phyloP scores from a whole-genome alignment of 2,888 invertebrate genomes.

The Latheticus oryzae region DNA sequence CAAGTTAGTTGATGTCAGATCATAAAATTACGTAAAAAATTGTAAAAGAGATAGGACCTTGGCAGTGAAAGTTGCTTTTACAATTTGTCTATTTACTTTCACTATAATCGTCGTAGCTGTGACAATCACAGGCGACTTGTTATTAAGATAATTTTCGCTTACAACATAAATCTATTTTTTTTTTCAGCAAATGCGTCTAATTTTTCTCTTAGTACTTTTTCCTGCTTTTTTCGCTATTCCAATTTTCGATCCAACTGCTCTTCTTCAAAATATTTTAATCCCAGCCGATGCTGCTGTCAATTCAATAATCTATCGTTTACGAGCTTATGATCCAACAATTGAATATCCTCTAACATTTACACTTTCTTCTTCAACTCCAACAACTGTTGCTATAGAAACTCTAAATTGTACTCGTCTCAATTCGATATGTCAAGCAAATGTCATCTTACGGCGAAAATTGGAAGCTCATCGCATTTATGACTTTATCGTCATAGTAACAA shows the following conservation, averaged over 20 bases:
- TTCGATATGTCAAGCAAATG: slow-evolving; percentile 90
- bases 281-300: slow-evolving; percentile 87
- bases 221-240: slow-evolving; percentile 71
- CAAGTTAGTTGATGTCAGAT: too few species aligned
- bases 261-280: slow-evolving; percentile 84
- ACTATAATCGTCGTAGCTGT: too few species aligned
- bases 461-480: slow-evolving; percentile 87
- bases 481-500: slow-evolving; percentile 74
- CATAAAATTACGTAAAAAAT: too few species aligned
- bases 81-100: too few species aligned
- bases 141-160: too few species aligned
- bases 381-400: slow-evolving; percentile 82
- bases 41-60: slow-evolving; percentile 3
- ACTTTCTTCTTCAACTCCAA: slow-evolving; percentile 73
- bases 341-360: slow-evolving; percentile 88
- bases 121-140: too few species aligned
- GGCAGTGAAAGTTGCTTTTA: slow-evolving; percentile 3
- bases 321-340: slow-evolving; percentile 88
- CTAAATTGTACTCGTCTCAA: slow-evolving; percentile 88
- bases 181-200: too few species aligned
- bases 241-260: slow-evolving; percentile 85
- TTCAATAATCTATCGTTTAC: slow-evolving; percentile 83
- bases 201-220: background rate
- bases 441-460: slow-evolving; percentile 80
- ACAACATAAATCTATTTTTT: too few species aligned